Evolutionary conservation across 1,140 invertebrate species (phyloP), one percentile per base, ranked within the genome.

Genomic region (Helicoverpa zea): DNA sequence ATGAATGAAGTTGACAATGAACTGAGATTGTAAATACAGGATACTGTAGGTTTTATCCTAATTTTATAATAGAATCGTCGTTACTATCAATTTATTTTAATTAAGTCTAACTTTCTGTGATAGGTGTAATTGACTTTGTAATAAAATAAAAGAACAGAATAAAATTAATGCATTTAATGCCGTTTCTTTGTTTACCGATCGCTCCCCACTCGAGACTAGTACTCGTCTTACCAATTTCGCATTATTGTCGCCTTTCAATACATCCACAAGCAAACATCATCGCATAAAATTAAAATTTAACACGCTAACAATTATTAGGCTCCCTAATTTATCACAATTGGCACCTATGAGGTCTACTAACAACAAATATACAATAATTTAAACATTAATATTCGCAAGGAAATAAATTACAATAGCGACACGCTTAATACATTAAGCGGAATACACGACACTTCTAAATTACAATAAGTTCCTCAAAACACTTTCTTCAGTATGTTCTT

Each of bases 401-500:
- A 91, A 92, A 91, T 92, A 92, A 92, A 90, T 91, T 93, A 93
- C 89, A 91, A 89, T 88, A 93, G 89, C 87, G 64, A 77, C 75
- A 54, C 82, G 80, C 80, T 88, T 80, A 83, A 86, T 73, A 77
- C 78, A 77, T 84, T 64, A 85, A 83, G 79, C 80, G 81, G 79
- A 80, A 80, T 73, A 81, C 56, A 82, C 85, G 81, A 85, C 87
- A 84, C 86, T 78, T 78, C 83, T 84, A 83, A 83, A 85, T 83
- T 87, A 86, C 81, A 89, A 86, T 83, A 85, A 82, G 86, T 83
- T 85, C 77, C 84, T 96, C 95, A 96, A 94, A 97, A 97, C 90
- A 97, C 95, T 94, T 96, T 97, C 86, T 95, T 96, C 85, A 96
- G 95, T 91, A 97, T 96, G 93, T 96, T 96, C 86, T 96, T 96